Evolutionary conservation across 2,113 vertebrate genomes (phyloP), one percentile per base, ranked within the genome.

Genomic region (Dipodomys merriami): DNA sequence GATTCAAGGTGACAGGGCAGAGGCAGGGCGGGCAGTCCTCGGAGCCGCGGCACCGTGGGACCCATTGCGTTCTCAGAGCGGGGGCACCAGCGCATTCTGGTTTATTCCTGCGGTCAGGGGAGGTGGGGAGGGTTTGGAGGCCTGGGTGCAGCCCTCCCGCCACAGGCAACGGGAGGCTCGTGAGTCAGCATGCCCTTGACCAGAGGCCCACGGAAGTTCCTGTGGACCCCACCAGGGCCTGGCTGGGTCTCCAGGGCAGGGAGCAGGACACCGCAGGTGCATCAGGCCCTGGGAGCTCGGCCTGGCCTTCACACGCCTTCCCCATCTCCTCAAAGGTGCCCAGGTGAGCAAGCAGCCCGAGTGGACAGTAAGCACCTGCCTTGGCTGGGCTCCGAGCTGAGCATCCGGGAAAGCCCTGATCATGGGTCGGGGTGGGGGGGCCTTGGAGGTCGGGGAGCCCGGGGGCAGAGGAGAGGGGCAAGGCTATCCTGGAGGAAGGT

Each of bases 141-240:
- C 65, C 10, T 6, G 4, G 0, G 1, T 0, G 2, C 2, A 10
- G 25, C 57, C 84, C 0, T 2, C 62, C 0, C 2, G 5, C 8
- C 20, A 19, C 23, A 0, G 22, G 2, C 25, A 2, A 13, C 12
- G 6, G 69, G 5, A 9, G 10, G 1, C 71, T 2, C 22, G 25
- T 27, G 23, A 18, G 22, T 13, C 12, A 4, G 33, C 23, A 5
- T 0, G 4, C 29, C 27, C 12, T 4, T 0, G 1, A 6, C 16
- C 1, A 0, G 77, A 19, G 7, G 19, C 3, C 25, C 4, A 25
- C 10, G 83, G 10, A 0, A 0, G 7, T 30, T 5, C 20, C n/a
- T 7, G 49, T 7, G 12, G 79, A 22, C 25, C 19, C 35, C 35
- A 16, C 0, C 1, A 44, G 25, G 25, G 10, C 6, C 8, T 57